Evolutionary conservation across 53 echinoderm and acorn worm species (phyloP), one percentile per base, ranked within the genome.

Genomic region (Echinarachnius parma): DNA sequence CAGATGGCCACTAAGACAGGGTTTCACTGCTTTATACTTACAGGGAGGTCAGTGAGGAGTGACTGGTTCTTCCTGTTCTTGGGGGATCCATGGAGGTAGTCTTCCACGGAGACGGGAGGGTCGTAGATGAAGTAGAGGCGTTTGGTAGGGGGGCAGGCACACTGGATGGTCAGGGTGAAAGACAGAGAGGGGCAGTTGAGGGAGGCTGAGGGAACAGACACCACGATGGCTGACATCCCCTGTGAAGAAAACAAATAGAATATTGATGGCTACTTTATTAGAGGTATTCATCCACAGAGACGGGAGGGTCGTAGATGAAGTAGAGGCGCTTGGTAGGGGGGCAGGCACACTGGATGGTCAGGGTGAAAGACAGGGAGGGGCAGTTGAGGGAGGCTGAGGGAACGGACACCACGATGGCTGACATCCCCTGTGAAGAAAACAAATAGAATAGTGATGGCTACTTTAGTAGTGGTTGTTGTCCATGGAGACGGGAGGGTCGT

Each of bases 61-160:
- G 88, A 85, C 58, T 75, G 67, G 46, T 92, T 77, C 59, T 85
- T 84, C 0, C 44, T 53, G 25, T 93, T 80, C 20, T 33, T 52
- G 3, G 88, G 86, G 48, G 79, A 29, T 9, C 92, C 92, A 33
- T 88, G 15, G 15, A 98, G 66, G 39, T 85, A 88, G 0, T 88
- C 98, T 42, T 86, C 63, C 0, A 60, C 30, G 4, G 78, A 48
- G 24, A 98, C 34, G 21, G 35, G 64, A 13, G 91, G 91, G 24
- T 75, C 52, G 42, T 98, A 92, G 22, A 92, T 23, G 55, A 77
- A 98, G 34, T 86, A 83, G 0, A 98, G 86, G 33, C 81, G 75
- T 78, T 98, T 98, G 29, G 80, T 82, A 19, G 86, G 84, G 8
- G 98, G 98, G 48, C 98, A 98, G 34, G 86, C 61, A 34, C 86